A percentile compares a stretch with the other conserved stretches of the same genome.
Conservation (phyloP, 1,140 invertebrate species). For the Monomorium pharaonis region DNA sequence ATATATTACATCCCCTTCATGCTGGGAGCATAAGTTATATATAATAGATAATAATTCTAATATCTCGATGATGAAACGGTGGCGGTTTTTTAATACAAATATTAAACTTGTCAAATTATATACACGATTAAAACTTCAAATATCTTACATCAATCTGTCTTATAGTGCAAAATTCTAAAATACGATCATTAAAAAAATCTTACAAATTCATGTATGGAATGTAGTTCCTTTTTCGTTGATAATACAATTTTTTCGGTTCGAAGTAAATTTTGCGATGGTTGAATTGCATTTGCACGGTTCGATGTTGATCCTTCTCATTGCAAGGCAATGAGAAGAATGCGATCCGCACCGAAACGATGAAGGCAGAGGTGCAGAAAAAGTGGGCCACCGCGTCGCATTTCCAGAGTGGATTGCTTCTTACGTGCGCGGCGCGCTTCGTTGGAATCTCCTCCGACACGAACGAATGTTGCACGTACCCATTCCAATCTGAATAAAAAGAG, state of each 20-base stretch:
- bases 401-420: slow-evolving; percentile 33
- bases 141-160: not conserved
- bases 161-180: not conserved
- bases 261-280: not conserved
- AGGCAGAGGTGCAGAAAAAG: slow-evolving; percentile 20
- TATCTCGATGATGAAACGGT: not conserved
- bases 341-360: slow-evolving; percentile 3
- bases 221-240: not conserved
- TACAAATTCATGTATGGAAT: not conserved
- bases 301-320: not conserved
- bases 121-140: slow-evolving; percentile 21
- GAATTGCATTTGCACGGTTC: slow-evolving; percentile 1
- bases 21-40: not conserved
- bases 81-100: not conserved
- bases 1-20: not conserved
- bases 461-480: slow-evolving; percentile 38
- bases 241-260: not conserved
- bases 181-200: not conserved
- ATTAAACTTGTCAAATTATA: not conserved
- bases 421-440: not conserved
- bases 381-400: slow-evolving; percentile 40
- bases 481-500: slow-evolving; percentile 58
- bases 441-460: slow-evolving; percentile 41
- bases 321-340: not conserved
- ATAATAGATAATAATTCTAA: not conserved